These are phyloP conservation scores for Lasaia peninsularis DNA, from an alignment of 1,140 invertebrate species.

Conservation along the genomic window DNA sequence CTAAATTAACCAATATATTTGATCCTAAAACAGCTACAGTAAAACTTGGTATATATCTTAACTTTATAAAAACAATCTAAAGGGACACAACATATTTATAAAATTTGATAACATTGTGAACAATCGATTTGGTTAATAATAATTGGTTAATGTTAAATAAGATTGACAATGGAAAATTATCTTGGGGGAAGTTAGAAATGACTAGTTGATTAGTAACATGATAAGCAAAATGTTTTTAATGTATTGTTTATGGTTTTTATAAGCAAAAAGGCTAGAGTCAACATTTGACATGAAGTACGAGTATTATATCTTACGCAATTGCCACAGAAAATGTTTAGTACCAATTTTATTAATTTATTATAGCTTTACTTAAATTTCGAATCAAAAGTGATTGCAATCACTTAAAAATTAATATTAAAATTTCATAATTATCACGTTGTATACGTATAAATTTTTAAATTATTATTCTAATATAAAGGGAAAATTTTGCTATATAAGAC, in stretches of 20 bases:
- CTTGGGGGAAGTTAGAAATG: conserved; percentile 4
- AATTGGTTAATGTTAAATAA: conserved; percentile 49
- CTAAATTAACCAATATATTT: conserved; percentile 16
- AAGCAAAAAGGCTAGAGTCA: not conserved
- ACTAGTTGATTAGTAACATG: conserved; percentile 7
- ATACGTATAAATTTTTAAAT: not conserved
- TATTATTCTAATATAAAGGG: not conserved
- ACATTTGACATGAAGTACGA: not conserved
- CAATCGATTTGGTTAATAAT: conserved; percentile 72
- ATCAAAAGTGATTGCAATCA: too few species aligned
- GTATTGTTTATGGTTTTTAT: not conserved
- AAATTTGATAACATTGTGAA: conserved; percentile 68
- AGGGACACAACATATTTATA: conserved; percentile 63
- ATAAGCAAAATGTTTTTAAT: not conserved
- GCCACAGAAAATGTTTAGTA: not conserved
- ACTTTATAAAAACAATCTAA: conserved; percentile 21
- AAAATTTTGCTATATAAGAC: not conserved
- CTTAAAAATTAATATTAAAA: too few species aligned
- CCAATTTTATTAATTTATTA: not conserved
- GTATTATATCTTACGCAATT: not conserved
- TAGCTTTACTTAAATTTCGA: too few species aligned
- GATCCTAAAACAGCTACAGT: conserved; percentile 14
- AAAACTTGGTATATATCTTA: conserved; percentile 21
- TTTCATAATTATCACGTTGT: not conserved
- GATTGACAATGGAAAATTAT: conserved; percentile 10